phyloP scores from a whole-genome alignment of 2,113 vertebrate species.

The Scophthalmus maximus region DNA sequence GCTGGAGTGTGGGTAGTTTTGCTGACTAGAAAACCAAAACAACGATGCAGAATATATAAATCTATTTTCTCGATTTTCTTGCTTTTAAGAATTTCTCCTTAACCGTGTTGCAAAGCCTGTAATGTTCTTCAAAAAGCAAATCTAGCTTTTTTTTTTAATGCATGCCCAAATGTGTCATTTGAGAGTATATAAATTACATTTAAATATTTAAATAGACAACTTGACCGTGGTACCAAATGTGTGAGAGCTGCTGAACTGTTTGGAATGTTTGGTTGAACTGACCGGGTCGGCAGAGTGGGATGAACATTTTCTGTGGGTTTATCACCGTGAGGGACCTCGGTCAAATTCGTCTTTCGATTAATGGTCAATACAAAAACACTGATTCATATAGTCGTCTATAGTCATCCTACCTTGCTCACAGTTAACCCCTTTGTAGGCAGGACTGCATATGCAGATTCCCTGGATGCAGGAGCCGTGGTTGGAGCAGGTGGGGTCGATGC shows the following conservation, averaged over 20 bases:
- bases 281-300: background rate
- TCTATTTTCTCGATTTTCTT: too few species aligned
- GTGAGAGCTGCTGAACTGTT: too few species aligned
- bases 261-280: background rate
- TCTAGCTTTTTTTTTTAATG: too few species aligned
- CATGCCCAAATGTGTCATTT: too few species aligned
- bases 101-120: too few species aligned
- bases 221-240: too few species aligned
- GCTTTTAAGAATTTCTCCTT: too few species aligned
- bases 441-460: constrained; percentile 93
- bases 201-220: too few species aligned
- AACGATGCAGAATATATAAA: background rate
- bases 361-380: background rate
- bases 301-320: background rate
- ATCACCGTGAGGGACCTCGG: background rate
- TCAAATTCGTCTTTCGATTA: constrained; percentile 10
- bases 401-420: constrained; percentile 95
- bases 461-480: constrained; percentile 95
- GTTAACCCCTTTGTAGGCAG: constrained; percentile 94
- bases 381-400: too few species aligned
- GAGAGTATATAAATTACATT: too few species aligned
- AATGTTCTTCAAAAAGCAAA: too few species aligned
- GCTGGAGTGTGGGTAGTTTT: constrained; percentile 8
- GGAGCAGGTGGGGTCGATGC: constrained; percentile 96
- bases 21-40: background rate